A percentile compares a stretch with the other conserved stretches of the same genome.
phyloP scores from a whole-genome alignment of 2,113 vertebrate species.

The Sprattus sprattus region DNA sequence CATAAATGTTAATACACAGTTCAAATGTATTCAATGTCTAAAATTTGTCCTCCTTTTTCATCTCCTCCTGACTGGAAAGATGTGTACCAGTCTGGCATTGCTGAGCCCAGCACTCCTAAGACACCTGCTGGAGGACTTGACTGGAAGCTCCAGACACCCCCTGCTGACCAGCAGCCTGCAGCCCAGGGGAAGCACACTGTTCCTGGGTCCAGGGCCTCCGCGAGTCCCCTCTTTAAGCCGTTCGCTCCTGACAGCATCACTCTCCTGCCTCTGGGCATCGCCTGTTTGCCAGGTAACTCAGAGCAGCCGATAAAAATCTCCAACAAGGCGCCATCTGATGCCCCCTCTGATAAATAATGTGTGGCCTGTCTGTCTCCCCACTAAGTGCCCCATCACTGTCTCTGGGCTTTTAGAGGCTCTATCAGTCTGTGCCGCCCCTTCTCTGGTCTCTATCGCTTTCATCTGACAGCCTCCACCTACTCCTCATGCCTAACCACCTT shows the following conservation, averaged over 20 bases:
- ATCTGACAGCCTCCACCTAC: background rate
- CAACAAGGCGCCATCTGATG: too few relatives aligned
- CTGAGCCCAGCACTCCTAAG: conserved; percentile 37
- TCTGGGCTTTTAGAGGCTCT: too few relatives aligned
- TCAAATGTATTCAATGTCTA: background rate
- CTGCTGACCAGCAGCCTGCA: conserved; percentile 42
- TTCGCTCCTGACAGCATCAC: conserved; percentile 46
- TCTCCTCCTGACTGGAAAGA: background rate
- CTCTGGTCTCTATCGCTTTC: background rate
- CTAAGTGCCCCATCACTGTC: too few relatives aligned
- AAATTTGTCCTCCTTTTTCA: background rate
- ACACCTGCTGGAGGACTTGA: conserved; percentile 7
- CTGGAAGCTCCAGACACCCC: conserved; percentile 43
- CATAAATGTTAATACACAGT: background rate
- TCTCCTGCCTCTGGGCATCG: conserved; percentile 76
- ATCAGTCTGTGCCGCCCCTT: background rate
- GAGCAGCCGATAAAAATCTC: conserved; percentile 10
- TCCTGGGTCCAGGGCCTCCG: conserved; percentile 33
- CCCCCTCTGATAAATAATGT: too few relatives aligned
- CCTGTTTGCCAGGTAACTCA: conserved; percentile 84
- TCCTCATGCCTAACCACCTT: too few relatives aligned
- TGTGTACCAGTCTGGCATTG: conserved; percentile 17
- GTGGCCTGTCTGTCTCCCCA: too few relatives aligned
- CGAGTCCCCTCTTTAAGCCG: conserved; percentile 61
- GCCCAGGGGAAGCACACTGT: conserved; percentile 31